Base-by-base conservation (phyloP, 2,113 vertebrate genomes). In the Microcebus lehilahytsara region DNA sequence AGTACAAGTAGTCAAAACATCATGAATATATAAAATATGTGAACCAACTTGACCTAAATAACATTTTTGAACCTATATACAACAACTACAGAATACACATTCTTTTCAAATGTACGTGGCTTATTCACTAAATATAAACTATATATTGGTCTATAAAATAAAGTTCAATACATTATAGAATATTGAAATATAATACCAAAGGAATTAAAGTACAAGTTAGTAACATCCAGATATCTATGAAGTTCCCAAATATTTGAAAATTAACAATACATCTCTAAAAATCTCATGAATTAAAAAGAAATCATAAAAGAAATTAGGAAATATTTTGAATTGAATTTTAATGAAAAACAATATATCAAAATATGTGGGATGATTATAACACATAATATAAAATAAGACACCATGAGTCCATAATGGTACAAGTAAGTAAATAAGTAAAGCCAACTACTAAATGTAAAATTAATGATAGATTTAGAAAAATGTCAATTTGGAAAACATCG, bases 261-360 rank as follows among this genome's bases (percentile, higher is more conserved):
- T 92, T 92, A 95, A 83, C 42, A 71, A 20, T 23, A 56, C 22
- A 81, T 91, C 27, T 81, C 49, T 80, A 49, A 93, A 75, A 78
- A 30, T 42, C 30, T 74, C 19, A 34, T 66, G 22, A 25, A 14
- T 77, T 75, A 92, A 51, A 84, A 78, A 95, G 9, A 86, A 80
- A 62, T 91, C 32, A 69, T 13, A 72, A 79, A 40, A 93, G 46
- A 87, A 89, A 71, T 85, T 78, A 49, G 64, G 27, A 93, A 87
- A 37, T 95, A 89, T 66, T 91, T 94, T 85, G 22, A 91, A 53
- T 93, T 46, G 16, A 89, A 77, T 78, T 66, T 90, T 78, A 85
- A 53, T 71, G 32, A 88, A 34, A 94, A 86, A 30, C n/a, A 93
- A 22, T 71, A 56, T 51, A 71, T 77, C 12, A 94, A 79, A 92